Percentiles rank a stretch among this genome's conserved stretches.
These are phyloP conservation scores for Exaiptasia diaphana DNA, from an alignment of 64 coral and sea anemone species.

Conservation along the genomic window DNA sequence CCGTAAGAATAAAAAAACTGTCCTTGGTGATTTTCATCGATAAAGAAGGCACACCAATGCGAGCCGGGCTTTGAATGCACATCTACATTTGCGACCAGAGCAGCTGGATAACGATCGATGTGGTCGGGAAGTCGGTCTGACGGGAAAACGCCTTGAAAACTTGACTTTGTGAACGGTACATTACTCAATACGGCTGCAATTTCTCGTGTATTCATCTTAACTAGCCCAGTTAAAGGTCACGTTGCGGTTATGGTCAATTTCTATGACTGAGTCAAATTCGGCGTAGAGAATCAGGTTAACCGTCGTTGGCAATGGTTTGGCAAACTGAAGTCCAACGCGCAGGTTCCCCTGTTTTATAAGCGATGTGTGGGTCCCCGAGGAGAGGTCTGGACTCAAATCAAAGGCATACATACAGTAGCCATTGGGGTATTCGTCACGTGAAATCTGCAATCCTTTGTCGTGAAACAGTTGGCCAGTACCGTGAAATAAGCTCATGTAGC, in stretches of 20 bases:
- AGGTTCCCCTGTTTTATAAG: constrained; percentile 43
- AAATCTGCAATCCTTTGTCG: constrained; percentile 1
- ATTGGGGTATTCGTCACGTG: neutral
- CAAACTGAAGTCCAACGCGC: constrained; percentile 21
- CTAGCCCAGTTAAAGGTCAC: neutral
- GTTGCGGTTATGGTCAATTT: constrained; percentile 18
- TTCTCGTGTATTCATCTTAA: too few relatives aligned
- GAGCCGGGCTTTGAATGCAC: constrained; percentile 6
- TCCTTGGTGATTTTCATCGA: constrained; percentile 4
- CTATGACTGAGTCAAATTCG: constrained; percentile 12
- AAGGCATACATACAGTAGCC: neutral
- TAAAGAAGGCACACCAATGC: constrained; percentile 17
- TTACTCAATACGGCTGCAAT: too few relatives aligned
- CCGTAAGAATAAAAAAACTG: constrained; percentile 30
- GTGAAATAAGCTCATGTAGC: constrained; percentile 11
- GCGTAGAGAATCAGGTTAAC: constrained; percentile 38
- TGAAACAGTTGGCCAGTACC: constrained; percentile 7
- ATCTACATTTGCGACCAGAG: constrained; percentile 43
- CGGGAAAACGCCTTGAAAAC: constrained; percentile 14
- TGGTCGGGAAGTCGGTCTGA: constrained; percentile 43
- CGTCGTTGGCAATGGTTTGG: neutral
- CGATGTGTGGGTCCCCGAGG: neutral
- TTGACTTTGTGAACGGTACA: too few relatives aligned
- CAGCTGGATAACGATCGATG: constrained; percentile 29
- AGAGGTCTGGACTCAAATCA: neutral